Conservation (phyloP, 2,888 invertebrate species). For the Euproctis similis region DNA sequence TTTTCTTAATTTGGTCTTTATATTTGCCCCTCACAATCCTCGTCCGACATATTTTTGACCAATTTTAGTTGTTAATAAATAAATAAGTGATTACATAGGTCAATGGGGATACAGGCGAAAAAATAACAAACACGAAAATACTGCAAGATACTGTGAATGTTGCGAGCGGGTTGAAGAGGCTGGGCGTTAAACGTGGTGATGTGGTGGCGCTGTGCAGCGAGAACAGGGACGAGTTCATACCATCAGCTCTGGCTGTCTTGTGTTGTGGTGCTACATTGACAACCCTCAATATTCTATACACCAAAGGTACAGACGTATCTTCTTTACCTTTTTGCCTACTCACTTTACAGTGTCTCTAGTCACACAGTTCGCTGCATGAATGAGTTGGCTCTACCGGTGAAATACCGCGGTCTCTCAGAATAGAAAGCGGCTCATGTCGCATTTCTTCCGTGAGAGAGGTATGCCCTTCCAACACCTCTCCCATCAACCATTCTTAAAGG, state of each 20-base stretch:
- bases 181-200: conserved; percentile 67
- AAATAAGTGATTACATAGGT: conserved; percentile 43
- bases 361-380: too few relatives aligned
- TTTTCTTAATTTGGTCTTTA: too few relatives aligned
- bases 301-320: conserved; percentile 56
- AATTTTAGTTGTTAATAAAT: neutral
- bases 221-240: conserved; percentile 73
- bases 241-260: conserved; percentile 63
- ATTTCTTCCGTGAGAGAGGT: too few relatives aligned
- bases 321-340: too few relatives aligned
- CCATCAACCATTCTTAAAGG: too few relatives aligned
- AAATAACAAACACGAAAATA: conserved; percentile 61
- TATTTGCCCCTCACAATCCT: too few relatives aligned
- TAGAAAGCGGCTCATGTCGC: too few relatives aligned
- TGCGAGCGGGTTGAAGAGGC: conserved; percentile 59
- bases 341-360: too few relatives aligned
- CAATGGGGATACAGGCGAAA: conserved; percentile 69
- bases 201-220: conserved; percentile 75
- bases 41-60: too few relatives aligned
- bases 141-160: conserved; percentile 64
- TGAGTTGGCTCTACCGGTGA: too few relatives aligned
- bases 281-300: conserved; percentile 75
- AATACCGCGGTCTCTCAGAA: too few relatives aligned
- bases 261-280: conserved; percentile 74
- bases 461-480: too few relatives aligned